Conservation (phyloP, 1,140 invertebrate genomes). For the Drosophila nigrodunni region DNA sequence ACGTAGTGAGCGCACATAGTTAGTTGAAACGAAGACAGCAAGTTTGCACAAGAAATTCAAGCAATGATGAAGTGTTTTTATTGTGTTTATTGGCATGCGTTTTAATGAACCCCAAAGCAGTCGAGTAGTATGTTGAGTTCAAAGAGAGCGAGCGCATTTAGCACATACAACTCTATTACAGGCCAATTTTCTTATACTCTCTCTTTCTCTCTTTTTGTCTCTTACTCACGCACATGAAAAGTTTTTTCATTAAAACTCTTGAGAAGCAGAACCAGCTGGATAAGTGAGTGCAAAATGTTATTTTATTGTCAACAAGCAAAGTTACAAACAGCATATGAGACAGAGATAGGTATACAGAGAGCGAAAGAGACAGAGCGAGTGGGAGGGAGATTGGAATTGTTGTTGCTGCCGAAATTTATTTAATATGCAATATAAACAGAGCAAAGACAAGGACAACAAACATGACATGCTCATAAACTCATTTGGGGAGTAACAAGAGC, state of each 20-base stretch:
- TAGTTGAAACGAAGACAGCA: conserved; percentile 30
- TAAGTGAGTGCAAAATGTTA: conserved; percentile 83
- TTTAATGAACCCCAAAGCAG: conserved; percentile 65
- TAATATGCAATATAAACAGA: conserved; percentile 81
- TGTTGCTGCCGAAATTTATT: conserved; percentile 72
- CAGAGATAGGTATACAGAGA: not conserved
- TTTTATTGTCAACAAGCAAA: conserved; percentile 82
- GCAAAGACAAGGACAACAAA: conserved; percentile 50
- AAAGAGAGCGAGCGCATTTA: not conserved
- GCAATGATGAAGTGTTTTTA: conserved; percentile 75
- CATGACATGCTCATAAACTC: conserved; percentile 80
- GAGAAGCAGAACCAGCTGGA: conserved; percentile 59
- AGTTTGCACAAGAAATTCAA: conserved; percentile 78
- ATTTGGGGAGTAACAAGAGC: conserved; percentile 48
- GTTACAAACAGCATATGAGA: conserved; percentile 51
- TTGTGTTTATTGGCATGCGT: conserved; percentile 65
- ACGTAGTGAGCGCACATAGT: conserved; percentile 28
- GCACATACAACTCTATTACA: conserved; percentile 62
- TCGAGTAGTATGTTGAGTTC: too few species aligned
- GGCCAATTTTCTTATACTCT: conserved; percentile 52
- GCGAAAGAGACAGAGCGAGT: not conserved
- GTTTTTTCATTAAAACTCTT: conserved; percentile 81
- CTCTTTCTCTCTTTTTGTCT: not conserved
- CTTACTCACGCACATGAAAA: conserved; percentile 38
- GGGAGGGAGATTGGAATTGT: conserved; percentile 36